Conservation (phyloP, 2,797 vertebrate genomes). For the Morus bassanus region DNA sequence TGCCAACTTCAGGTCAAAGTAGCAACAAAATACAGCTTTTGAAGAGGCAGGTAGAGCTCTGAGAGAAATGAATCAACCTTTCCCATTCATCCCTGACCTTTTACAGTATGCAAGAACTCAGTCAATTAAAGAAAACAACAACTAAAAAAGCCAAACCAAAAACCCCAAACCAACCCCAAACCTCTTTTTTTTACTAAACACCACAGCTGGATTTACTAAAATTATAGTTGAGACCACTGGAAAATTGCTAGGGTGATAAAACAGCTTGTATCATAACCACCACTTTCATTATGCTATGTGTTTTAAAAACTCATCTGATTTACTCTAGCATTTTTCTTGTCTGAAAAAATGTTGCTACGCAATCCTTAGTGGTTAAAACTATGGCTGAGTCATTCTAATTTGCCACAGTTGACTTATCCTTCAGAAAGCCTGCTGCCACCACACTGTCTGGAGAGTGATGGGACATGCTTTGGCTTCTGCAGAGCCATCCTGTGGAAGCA, state of each 20-base stretch:
- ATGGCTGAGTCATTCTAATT: conserved; percentile 24
- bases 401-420: neutral
- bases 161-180: neutral
- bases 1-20: conserved; percentile 29
- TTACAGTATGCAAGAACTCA: conserved; percentile 27
- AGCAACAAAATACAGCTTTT: conserved; percentile 47
- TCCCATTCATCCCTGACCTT: conserved; percentile 36
- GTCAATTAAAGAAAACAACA: conserved; percentile 62
- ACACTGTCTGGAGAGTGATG: neutral
- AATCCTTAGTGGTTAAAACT: neutral
- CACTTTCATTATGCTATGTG: conserved; percentile 32
- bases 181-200: neutral
- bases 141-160: neutral
- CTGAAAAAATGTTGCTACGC: neutral
- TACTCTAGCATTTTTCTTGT: conserved; percentile 10
- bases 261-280: conserved; percentile 45
- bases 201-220: conserved; percentile 51
- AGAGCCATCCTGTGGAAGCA: neutral
- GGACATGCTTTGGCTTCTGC: neutral
- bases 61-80: conserved; percentile 30
- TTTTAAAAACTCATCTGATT: conserved; percentile 44
- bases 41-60: conserved; percentile 55
- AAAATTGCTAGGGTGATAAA: conserved; percentile 58
- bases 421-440: neutral
- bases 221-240: conserved; percentile 37